Base-by-base conservation (phyloP, 2,888 invertebrate genomes). In the Lathronympha strigana region DNA sequence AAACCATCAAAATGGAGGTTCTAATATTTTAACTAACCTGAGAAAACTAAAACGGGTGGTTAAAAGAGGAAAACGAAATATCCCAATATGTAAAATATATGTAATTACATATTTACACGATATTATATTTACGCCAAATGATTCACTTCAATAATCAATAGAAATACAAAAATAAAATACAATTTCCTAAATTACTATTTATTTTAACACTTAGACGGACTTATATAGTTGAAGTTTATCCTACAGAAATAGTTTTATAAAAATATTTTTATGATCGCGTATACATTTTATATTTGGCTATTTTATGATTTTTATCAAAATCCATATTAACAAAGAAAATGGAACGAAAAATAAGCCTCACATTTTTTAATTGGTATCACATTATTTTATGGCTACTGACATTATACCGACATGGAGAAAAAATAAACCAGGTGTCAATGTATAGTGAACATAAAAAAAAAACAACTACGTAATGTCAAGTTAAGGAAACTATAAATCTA, bases 241-340 rank as follows among this genome's bases (percentile, higher is more conserved):
- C 40, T 11, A 15, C 28, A 38, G 11, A 53, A 17, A 61, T 45
- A 43, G 50, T 50, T 25, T 33, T 45, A 62, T 62, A 53, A 45
- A 53, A 43, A 62, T 51, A 28, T 45, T 15, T 61, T 8, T 43
- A 17, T 43, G 15, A 43, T 47, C 21, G 33, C 45, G 58, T 47
- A 58, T 58, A 58, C 58, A 23, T 47, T 47, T n/a, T 47, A 45
- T 31, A 33, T 25, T 50, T 11, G 4, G 19, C 1, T 28, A 50
- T 50, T 28, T 28, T 49, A 49, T 25, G 13, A 45, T 45, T 45
- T 47, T 13, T 47, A 23, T 47, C 19, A 23, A 11, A 23, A 23
- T 23, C 13, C 1, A n/a, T 21, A 11, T 11, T 11, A 21, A 5
- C n/a, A 25, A 13, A 13, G 21, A 13, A 3, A 19, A 43, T 21